Evolutionary conservation across 35 echinoderm and acorn worm species (phyloP).

Genomic region (Eucidaris tribuloides): DNA sequence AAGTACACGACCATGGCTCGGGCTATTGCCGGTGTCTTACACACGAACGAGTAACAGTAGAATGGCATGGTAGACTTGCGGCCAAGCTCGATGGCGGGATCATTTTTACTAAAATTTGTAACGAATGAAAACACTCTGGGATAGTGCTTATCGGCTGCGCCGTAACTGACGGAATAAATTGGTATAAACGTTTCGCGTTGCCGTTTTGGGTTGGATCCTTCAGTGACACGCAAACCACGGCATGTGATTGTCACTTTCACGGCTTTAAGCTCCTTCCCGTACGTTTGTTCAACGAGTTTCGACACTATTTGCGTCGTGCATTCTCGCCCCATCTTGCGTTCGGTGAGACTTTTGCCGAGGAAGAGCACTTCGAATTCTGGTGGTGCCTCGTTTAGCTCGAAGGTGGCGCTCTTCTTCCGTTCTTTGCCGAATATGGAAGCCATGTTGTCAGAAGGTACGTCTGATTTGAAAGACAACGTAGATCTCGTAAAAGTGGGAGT

Average conservation of each 20-base stretch:
- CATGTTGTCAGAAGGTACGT: too few species aligned
- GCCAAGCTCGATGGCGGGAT: not conserved
- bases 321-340: conserved; percentile 70
- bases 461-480: too few species aligned
- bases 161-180: conserved; percentile 87
- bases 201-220: conserved; percentile 45
- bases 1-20: conserved; percentile 83
- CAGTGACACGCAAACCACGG: conserved; percentile 64
- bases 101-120: conserved; percentile 53
- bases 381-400: conserved; percentile 63
- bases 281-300: conserved; percentile 53
- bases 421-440: conserved; percentile 20
- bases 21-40: conserved; percentile 41
- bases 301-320: conserved; percentile 47
- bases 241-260: conserved; percentile 73
- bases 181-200: conserved; percentile 78
- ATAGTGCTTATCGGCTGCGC: conserved; percentile 67
- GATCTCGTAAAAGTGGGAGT: too few species aligned
- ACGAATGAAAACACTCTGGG: conserved; percentile 86
- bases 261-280: conserved; percentile 43
- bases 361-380: conserved; percentile 76
- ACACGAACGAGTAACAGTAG: conserved; percentile 72
- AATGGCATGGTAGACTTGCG: conserved; percentile 27
- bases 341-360: conserved; percentile 51
- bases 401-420: conserved; percentile 23